phyloP scores from a whole-genome alignment of 2,888 invertebrate genomes.

The Cybosia mesomella region DNA sequence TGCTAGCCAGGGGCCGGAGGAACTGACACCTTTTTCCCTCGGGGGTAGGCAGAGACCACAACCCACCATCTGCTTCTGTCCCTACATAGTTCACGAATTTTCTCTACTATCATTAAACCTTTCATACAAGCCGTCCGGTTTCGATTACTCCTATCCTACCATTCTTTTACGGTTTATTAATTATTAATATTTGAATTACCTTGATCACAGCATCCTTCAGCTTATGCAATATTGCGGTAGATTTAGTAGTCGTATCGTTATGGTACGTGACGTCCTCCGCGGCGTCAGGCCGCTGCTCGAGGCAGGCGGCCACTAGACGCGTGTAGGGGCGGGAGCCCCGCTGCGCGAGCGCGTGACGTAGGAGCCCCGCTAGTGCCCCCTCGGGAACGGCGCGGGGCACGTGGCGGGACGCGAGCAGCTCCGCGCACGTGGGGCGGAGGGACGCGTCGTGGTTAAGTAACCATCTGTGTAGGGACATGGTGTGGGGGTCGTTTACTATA shows the following conservation, averaged over 20 bases:
- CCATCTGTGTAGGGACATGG: conserved; percentile 76
- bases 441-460: conserved; percentile 94
- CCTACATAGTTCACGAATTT: no score
- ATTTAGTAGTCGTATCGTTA: neutral
- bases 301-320: neutral
- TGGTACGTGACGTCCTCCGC: neutral
- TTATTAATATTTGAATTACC: no score
- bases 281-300: neutral
- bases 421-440: conserved; percentile 94
- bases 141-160: no score
- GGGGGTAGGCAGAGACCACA: no score
- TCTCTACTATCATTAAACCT: no score
- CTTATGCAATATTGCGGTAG: neutral
- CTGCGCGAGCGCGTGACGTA: no score
- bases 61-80: no score
- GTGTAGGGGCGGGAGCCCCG: neutral
- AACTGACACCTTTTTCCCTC: no score
- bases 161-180: no score
- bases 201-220: neutral
- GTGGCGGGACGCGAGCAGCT: conserved; percentile 93
- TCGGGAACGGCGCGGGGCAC: conserved; percentile 96
- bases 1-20: no score
- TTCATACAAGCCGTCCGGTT: no score
- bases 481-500: no score
- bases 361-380: conserved; percentile 92